These are phyloP conservation scores for Belgica antarctica DNA, from an alignment of 2,888 invertebrate genomes.

Conservation along the genomic window DNA sequence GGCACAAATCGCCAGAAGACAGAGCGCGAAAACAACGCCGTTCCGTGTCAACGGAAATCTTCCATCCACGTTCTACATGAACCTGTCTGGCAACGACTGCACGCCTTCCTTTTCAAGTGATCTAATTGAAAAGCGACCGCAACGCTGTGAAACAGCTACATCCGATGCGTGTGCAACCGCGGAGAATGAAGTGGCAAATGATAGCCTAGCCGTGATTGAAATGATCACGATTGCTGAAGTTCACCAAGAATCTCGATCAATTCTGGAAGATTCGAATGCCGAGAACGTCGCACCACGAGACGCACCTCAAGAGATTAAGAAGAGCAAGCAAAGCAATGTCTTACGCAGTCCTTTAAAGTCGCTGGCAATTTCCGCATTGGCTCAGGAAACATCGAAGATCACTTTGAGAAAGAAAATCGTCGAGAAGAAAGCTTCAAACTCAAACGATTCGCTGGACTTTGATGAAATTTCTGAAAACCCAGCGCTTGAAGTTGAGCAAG, in stretches of 20 bases:
- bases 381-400: no score
- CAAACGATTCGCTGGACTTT: no score
- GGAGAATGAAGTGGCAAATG: not conserved
- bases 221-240: not conserved
- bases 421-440: no score
- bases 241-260: not conserved
- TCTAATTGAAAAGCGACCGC: not conserved
- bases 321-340: not conserved
- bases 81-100: not conserved
- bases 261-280: slow-evolving; percentile 7
- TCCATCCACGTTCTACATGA: slow-evolving; percentile 4
- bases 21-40: not conserved
- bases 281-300: not conserved
- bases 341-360: not conserved
- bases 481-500: no score
- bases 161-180: not conserved
- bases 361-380: no score
- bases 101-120: slow-evolving; percentile 1
- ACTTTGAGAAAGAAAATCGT: no score
- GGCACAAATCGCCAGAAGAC: not conserved
- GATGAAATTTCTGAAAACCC: no score
- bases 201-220: not conserved
- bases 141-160: not conserved
- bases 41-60: not conserved
- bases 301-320: no score